Base-by-base conservation (phyloP, 2,888 invertebrate species). In the Tigriopus californicus region DNA sequence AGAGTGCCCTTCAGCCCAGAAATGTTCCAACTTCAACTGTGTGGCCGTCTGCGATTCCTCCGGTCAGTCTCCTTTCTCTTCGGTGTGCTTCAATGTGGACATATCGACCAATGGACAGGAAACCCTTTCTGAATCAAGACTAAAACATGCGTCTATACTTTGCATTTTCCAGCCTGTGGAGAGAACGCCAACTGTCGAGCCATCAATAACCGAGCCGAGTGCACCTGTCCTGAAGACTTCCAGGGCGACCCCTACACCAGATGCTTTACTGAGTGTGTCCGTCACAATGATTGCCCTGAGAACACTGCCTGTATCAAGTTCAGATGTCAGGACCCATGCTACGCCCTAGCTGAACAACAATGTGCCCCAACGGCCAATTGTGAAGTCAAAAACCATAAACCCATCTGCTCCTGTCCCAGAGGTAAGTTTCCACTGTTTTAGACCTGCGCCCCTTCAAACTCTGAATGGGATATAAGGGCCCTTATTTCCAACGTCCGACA, bases 351-450 rank as follows among this genome's bases (percentile, higher is more conserved):
- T 15, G 18, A 22, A 15, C 82, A 82, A 53, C 82, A 82, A 11
- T 89, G 88, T 66, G 88, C 88, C 41, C 60, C 41, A 58, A 73
- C 79, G 62, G 88, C 88, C 2, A 81, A 87, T 66, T 89, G 89
- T 70, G 77, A 81, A 67, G 76, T 87, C 46, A 76, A 66, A 40
- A 84, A 81, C 4, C 75, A 84, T 54, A 86, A 84, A 2, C 86
- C 88, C 0, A 79, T 87, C 11, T 88, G 88, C 71, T 85, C 84
- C 60, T 89, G 88, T 70, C 87, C 88, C 1, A 80, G 64, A 58
- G 44, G 44, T 44, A 15, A 33, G 33, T n/a, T n/a, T n/a, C n/a
- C n/a, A n/a, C n/a, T n/a, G n/a, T n/a, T n/a, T n/a, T n/a, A n/a
- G n/a, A n/a, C n/a, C n/a, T n/a, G n/a, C n/a, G n/a, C n/a, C n/a